A percentile compares a stretch with the other conserved stretches of the same genome.
phyloP scores from a whole-genome alignment of 2,797 vertebrate species.

The Eremophila alpestris region DNA sequence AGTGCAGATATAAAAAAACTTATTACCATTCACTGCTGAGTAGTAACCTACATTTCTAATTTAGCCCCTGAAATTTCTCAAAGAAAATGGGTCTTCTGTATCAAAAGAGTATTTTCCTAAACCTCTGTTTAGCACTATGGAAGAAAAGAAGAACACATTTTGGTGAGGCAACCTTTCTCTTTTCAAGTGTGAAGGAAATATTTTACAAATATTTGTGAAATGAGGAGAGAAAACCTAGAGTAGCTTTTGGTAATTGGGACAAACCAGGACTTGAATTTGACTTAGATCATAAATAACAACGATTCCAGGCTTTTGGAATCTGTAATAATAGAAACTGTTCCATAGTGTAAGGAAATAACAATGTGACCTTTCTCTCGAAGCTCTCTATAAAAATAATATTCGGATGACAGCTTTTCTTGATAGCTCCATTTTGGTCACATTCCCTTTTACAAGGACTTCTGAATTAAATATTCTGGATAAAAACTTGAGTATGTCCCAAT shows the following conservation, averaged over 20 bases:
- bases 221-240: neutral
- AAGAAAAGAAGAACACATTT: neutral
- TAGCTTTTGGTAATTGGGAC: conserved; percentile 20
- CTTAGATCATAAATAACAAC: conserved; percentile 49
- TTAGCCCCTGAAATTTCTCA: neutral
- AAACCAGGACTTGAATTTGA: conserved; percentile 27
- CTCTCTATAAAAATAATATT: conserved; percentile 39
- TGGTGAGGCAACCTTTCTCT: neutral
- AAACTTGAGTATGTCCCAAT: neutral
- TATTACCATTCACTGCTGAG: neutral
- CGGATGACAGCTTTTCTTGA: conserved; percentile 52
- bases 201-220: conserved; percentile 25
- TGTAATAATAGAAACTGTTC: conserved; percentile 47
- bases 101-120: neutral
- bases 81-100: neutral
- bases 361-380: conserved; percentile 56
- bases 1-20: neutral
- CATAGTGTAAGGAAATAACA: conserved; percentile 56
- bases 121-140: neutral
- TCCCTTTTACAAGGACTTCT: neutral
- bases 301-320: conserved; percentile 42
- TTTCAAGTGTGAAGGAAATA: conserved; percentile 23
- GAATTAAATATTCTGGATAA: conserved; percentile 20
- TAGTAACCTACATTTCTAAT: neutral
- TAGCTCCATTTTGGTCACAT: conserved; percentile 41